Base-by-base conservation (phyloP, 2,797 vertebrate species). In the Tragelaphus oryx region DNA sequence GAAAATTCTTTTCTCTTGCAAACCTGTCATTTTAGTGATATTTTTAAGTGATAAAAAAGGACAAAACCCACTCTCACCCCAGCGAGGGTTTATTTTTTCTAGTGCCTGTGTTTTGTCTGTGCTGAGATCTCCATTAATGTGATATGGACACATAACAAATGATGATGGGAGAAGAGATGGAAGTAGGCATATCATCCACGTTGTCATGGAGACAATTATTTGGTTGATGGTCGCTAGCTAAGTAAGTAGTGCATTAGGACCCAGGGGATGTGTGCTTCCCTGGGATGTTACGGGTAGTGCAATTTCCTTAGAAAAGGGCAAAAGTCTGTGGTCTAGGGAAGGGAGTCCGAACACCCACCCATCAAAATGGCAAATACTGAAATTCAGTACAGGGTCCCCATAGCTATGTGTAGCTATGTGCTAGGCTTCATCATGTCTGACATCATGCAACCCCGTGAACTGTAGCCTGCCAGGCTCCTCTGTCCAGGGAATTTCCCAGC, bases 151-250 rank as follows among this genome's bases (percentile, higher is more conserved):
- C 55, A 9, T 90, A 85, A 95, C 65, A 94, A 87, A 87, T 50
- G 74, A 20, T 71, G 84, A 79, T 86, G 55, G 57, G 79, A 52
- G 59, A 87, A 94, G 86, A 96, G 62, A 80, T 48, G 37, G 41
- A 81, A 90, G 90, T 88, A 88, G 91, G 48, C 55, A 14, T 75
- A 65, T 1, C 87, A 68, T 74, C 91, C 59, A 11, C 8, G 95
- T 96, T 96, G 87, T 85, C 85, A 93, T 96, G 87, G 97, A 97
- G 84, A 97, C 7, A 9, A 33, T 54, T 62, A 57, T 93, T 89
- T 87, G 76, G 52, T 83, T 94, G 94, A 90, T n/a, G 80, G 84
- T 81, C n/a, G 33, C 82, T 52, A 71, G 41, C 50, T 89, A 48
- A 62, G 75, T 78, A 91, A 62, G 71, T 78, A 91, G 46, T 68